Base-by-base conservation (phyloP, 2,888 invertebrate species). In the Caenorhabditis sulstoni region DNA sequence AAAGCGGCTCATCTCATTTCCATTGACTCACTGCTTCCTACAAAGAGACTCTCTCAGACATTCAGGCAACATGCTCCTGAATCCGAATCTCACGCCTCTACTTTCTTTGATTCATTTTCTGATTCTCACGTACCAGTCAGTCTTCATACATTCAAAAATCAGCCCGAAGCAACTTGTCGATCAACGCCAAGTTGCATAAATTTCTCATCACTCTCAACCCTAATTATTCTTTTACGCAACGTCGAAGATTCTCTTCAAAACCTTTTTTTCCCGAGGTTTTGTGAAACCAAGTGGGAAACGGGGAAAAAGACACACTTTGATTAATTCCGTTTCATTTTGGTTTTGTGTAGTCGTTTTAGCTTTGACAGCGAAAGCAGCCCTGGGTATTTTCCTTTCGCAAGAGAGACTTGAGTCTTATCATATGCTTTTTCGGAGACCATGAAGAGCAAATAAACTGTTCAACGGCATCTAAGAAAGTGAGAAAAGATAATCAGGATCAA, bases 211-310 rank as follows among this genome's bases (percentile, higher is more conserved):
- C 20, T 37, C 23, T 18, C 23, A 57, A 55, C 41, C 57, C 55
- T 71, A 62, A 62, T 71, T 71, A 71, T 71, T 59, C 68, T 41
- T 39, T 16, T 23, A 58, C 39, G 59, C 18, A 44, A 44, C 47
- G 59, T 68, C 41, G 41, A 47, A 39, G 49, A 49, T 55, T 49
- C 29, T 18, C 44, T 7, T 29, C 29, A 29, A 3, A 29, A 16
- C 16, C 7, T 16, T 41, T 47, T 29, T 41, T n/a, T 23, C 22
- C 45, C 20, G 20, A 3, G 45, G 41, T 22, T 67, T 41, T 41
- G 11, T 41, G 47, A 18, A 66, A 66, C n/a, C 65, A 65, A 53
- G 53, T 35, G 41, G 37, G 12, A 29, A 39, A 39, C 16, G 37
- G 16, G 11, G 22, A 35, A 41, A 41, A 20, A 20, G 14, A 14